Percentiles rank a stretch among this genome's conserved stretches.
These are phyloP conservation scores for Ephydatia muelleri DNA, from an alignment of 37 sponge, comb jelly and placozoan species.

Conservation along the genomic window DNA sequence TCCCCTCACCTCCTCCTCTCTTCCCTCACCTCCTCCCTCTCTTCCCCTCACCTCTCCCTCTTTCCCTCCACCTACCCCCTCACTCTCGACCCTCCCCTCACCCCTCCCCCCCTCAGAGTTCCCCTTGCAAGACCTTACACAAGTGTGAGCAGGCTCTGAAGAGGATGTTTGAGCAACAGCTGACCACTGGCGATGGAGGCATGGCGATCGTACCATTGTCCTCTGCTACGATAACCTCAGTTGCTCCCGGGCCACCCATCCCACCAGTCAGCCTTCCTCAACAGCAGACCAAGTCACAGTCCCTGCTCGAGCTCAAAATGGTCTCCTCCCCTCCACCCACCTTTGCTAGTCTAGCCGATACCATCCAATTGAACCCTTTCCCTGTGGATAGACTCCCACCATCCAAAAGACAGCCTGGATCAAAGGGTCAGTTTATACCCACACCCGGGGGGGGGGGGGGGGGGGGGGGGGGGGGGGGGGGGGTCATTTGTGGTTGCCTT, in stretches of 20 bases:
- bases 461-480: too few relatives aligned
- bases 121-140: conserved; percentile 39
- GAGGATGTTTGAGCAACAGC: conserved; percentile 32
- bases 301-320: conserved; percentile 60
- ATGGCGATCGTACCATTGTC: background rate
- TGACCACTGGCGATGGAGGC: background rate
- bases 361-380: conserved; percentile 20
- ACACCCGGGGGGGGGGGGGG: too few relatives aligned
- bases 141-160: conserved; percentile 51
- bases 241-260: background rate
- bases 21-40: too few relatives aligned
- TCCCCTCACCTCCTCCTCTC: too few relatives aligned
- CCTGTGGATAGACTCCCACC: conserved; percentile 40
- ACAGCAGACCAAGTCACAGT: conserved; percentile 20
- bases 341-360: conserved; percentile 16
- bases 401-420: conserved; percentile 22
- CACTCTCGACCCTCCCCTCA: background rate
- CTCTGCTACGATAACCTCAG: background rate
- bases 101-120: conserved; percentile 7
- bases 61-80: background rate
- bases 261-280: conserved; percentile 8
- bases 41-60: too few relatives aligned
- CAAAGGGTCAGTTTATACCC: background rate
- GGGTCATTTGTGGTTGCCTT: background rate
- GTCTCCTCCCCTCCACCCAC: conserved; percentile 48